These are phyloP conservation scores for Empis stercorea DNA, from an alignment of 2,888 invertebrate species.

Conservation along the genomic window DNA sequence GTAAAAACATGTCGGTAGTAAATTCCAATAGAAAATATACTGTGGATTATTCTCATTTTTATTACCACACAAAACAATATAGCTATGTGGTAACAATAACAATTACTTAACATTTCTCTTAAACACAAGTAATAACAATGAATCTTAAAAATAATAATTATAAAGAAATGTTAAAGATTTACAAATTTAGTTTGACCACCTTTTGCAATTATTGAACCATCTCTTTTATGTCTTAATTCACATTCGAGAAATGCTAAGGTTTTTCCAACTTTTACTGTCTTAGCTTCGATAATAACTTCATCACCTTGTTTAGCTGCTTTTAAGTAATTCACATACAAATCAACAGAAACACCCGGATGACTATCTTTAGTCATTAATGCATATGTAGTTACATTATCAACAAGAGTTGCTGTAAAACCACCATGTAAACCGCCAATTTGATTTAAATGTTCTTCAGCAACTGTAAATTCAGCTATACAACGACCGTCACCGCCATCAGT, in stretches of 20 bases:
- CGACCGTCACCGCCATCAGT: constrained; percentile 52
- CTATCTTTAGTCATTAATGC: constrained; percentile 57
- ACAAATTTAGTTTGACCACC: constrained; percentile 76
- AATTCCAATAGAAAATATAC: too few relatives aligned
- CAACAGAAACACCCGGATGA: constrained; percentile 66
- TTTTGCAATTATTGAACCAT: constrained; percentile 59
- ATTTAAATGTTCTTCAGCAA: constrained; percentile 64
- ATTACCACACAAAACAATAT: too few relatives aligned
- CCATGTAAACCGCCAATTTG: constrained; percentile 68
- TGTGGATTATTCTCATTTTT: too few relatives aligned
- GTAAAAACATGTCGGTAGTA: too few relatives aligned
- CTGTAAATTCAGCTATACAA: constrained; percentile 61
- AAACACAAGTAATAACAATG: too few relatives aligned
- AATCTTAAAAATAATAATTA: too few relatives aligned
- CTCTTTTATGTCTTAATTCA: constrained; percentile 60
- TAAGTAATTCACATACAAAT: constrained; percentile 71
- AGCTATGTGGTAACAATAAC: too few relatives aligned
- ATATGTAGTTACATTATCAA: constrained; percentile 61
- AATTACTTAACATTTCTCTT: too few relatives aligned
- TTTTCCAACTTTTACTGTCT: constrained; percentile 61
- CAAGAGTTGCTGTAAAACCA: constrained; percentile 66
- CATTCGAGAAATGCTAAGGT: constrained; percentile 73
- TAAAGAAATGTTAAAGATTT: too few relatives aligned
- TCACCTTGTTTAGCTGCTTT: constrained; percentile 67
- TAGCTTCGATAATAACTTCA: constrained; percentile 62